These are phyloP conservation scores for Colinus virginianus DNA, from an alignment of 2,113 vertebrate genomes.

Conservation along the genomic window DNA sequence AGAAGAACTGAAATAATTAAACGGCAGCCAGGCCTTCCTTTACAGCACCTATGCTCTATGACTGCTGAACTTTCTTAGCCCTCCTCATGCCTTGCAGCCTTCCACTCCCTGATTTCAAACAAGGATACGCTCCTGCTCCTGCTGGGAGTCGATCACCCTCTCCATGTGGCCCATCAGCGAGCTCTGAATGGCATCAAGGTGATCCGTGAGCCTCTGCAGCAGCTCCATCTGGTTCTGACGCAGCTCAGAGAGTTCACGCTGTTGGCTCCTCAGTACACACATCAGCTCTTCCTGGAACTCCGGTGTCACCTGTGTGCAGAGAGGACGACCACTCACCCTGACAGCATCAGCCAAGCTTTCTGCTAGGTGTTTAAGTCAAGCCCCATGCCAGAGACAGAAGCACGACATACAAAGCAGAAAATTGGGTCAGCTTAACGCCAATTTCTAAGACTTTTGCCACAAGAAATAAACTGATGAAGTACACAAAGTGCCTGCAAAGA, in stretches of 20 bases:
- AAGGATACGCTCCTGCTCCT: conserved; percentile 97
- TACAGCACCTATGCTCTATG: rapidly evolving
- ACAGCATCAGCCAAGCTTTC: neutral
- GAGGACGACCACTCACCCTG: neutral
- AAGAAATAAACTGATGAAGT: neutral
- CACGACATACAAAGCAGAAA: rapidly evolving
- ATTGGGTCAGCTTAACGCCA: neutral
- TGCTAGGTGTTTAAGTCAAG: neutral
- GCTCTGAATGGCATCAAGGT: conserved; percentile 89
- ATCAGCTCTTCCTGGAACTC: conserved; percentile 90
- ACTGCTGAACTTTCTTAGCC: neutral
- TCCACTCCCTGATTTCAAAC: neutral
- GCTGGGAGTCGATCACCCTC: conserved; percentile 86
- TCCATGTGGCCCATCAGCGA: conserved; percentile 90
- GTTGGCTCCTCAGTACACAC: conserved; percentile 89
- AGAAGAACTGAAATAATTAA: neutral
- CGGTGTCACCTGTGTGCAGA: conserved; percentile 71
- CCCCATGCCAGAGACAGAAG: neutral
- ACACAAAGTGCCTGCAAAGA: neutral
- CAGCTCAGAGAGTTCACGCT: conserved; percentile 90
- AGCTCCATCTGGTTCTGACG: conserved; percentile 87
- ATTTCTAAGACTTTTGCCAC: neutral
- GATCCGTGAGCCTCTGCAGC: conserved; percentile 83
- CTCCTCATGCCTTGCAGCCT: neutral
- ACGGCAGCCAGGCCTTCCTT: neutral